Conservation (phyloP, 2,797 vertebrate genomes). For the Distichodus sexfasciatus region DNA sequence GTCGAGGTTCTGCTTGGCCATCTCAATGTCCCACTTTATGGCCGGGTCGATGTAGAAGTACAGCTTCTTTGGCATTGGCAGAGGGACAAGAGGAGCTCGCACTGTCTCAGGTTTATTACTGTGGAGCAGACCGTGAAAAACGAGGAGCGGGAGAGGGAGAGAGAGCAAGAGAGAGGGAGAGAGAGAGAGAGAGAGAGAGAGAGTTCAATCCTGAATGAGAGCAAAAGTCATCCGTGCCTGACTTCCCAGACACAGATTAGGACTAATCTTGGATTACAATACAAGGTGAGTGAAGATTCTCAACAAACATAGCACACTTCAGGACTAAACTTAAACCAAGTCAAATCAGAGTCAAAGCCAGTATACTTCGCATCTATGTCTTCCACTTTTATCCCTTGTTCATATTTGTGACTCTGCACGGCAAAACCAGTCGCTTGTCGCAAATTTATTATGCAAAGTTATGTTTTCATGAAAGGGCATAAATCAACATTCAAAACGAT, state of each 20-base stretch:
- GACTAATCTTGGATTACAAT: not conserved
- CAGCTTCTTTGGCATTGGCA: conserved; percentile 82
- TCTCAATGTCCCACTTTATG: conserved; percentile 81
- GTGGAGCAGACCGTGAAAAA: too few species aligned
- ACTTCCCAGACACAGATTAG: not conserved
- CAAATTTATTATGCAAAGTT: too few species aligned
- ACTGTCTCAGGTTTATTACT: conserved; percentile 73
- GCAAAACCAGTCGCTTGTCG: too few species aligned
- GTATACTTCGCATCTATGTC: too few species aligned
- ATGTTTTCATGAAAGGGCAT: too few species aligned
- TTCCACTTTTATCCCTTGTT: too few species aligned
- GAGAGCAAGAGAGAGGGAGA: not conserved
- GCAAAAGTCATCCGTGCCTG: not conserved
- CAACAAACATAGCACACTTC: not conserved
- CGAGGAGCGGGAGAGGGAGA: conserved; percentile 12
- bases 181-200: conserved; percentile 12
- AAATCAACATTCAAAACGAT: too few species aligned
- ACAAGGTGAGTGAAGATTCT: not conserved
- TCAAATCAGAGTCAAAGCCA: too few species aligned
- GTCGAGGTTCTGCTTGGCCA: conserved; percentile 82
- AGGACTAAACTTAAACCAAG: not conserved
- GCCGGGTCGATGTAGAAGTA: conserved; percentile 81
- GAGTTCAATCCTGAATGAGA: not conserved
- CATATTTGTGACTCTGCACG: too few species aligned
- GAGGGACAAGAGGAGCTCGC: conserved; percentile 72